Conservation (phyloP, 2,888 invertebrate species). For the Troilus luridus region DNA sequence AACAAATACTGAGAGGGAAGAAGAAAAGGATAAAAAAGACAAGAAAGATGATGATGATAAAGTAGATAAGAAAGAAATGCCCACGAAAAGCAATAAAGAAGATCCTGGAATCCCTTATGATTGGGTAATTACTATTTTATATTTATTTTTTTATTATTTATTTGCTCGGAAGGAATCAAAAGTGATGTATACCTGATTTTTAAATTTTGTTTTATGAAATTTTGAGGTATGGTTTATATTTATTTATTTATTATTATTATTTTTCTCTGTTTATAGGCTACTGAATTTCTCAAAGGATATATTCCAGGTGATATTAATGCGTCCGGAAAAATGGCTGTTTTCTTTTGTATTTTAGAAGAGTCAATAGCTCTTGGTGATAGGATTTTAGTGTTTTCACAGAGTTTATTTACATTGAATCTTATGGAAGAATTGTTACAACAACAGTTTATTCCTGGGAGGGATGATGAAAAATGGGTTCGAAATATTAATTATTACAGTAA, state of each 20-base stretch:
- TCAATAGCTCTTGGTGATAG: constrained; percentile 91
- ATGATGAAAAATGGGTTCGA: constrained; percentile 83
- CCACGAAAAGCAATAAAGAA: constrained; percentile 72
- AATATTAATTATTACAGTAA: constrained; percentile 92
- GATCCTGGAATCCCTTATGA: constrained; percentile 90
- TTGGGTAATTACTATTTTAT: constrained; percentile 75
- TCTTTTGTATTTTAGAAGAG: constrained; percentile 92
- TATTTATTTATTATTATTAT: not conserved
- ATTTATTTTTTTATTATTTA: not conserved
- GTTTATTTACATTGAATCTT: constrained; percentile 92
- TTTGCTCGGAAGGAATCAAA: not conserved
- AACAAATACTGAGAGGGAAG: constrained; percentile 61
- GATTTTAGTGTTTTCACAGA: constrained; percentile 95
- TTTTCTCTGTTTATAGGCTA: constrained; percentile 72
- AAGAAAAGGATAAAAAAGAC: constrained; percentile 70
- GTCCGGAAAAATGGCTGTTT: constrained; percentile 94
- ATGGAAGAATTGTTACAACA: constrained; percentile 93
- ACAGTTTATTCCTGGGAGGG: constrained; percentile 73
- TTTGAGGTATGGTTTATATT: not conserved
- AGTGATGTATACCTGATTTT: too few relatives aligned
- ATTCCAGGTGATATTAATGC: constrained; percentile 90
- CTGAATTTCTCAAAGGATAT: constrained; percentile 87
- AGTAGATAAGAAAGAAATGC: constrained; percentile 70
- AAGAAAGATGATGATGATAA: constrained; percentile 73
- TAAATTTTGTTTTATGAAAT: not conserved